A percentile compares a stretch with the other conserved stretches of the same genome.
phyloP scores from a whole-genome alignment of 64 coral and sea anemone species.

The Stichodactyla helianthus region DNA sequence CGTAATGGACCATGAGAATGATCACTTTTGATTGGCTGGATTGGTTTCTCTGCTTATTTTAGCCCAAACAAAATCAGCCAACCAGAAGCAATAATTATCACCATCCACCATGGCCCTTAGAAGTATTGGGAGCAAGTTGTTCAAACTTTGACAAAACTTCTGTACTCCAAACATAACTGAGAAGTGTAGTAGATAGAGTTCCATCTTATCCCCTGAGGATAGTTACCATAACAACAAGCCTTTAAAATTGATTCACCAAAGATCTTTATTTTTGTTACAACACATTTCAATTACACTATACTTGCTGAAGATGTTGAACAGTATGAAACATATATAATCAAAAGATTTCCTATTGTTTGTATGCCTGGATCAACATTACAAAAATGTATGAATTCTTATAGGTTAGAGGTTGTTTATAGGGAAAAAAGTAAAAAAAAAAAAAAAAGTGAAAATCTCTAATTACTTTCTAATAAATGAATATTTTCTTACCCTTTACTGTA shows the following conservation, averaged over 20 bases:
- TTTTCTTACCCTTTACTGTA: too few relatives aligned
- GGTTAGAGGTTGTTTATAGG: neutral
- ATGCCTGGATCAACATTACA: neutral
- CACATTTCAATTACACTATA: neutral
- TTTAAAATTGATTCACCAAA: neutral
- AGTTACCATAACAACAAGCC: neutral
- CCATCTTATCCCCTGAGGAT: too few relatives aligned
- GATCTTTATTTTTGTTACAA: neutral
- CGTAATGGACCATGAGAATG: too few relatives aligned
- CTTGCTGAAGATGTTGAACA: neutral
- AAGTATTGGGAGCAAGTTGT: too few relatives aligned
- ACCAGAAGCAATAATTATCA: too few relatives aligned
- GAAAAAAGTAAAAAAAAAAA: neutral
- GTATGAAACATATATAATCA: slow-evolving; percentile 2
- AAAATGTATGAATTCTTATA: neutral
- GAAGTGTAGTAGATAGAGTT: too few relatives aligned
- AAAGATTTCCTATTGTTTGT: neutral
- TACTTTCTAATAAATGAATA: neutral
- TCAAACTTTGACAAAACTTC: too few relatives aligned
- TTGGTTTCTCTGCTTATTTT: too few relatives aligned
- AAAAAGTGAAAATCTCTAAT: neutral
- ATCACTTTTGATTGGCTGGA: too few relatives aligned
- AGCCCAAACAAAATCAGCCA: too few relatives aligned
- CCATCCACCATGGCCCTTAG: too few relatives aligned
- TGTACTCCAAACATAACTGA: too few relatives aligned